Evolutionary conservation across 2,113 vertebrate species (phyloP).

Genomic region (Pontoporia blainvillei): DNA sequence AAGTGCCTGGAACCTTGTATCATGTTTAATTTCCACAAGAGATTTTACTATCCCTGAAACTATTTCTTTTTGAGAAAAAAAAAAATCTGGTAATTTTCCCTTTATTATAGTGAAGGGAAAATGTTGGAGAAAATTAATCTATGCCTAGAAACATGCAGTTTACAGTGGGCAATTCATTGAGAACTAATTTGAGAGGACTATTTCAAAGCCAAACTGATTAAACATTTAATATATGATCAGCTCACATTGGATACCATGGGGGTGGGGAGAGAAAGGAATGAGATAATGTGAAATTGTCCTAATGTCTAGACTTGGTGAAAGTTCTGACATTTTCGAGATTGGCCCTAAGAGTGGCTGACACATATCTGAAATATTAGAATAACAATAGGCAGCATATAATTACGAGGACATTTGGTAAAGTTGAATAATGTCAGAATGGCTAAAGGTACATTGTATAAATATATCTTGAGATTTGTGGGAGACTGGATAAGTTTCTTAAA

Average conservation of each 20-base stretch:
- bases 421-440: not conserved
- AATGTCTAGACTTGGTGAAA: not conserved
- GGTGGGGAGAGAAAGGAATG: not conserved
- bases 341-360: not conserved
- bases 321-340: not conserved
- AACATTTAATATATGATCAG: not conserved
- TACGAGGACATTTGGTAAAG: not conserved
- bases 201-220: not conserved
- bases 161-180: not conserved
- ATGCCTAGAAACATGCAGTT: not conserved
- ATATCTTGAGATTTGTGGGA: not conserved
- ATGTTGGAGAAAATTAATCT: not conserved
- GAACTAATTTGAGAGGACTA: not conserved
- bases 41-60: not conserved
- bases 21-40: not conserved
- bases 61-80: not conserved
- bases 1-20: not conserved
- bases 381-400: not conserved
- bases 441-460: not conserved
- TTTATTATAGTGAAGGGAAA: not conserved
- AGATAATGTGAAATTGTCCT: not conserved
- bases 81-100: not conserved
- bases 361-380: not conserved
- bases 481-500: not conserved
- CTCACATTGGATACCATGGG: not conserved